Percentiles rank a stretch among this genome's conserved stretches.
Evolutionary conservation across 2,113 vertebrate genomes (phyloP).

Genomic region (Oncorhynchus tshawytscha): DNA sequence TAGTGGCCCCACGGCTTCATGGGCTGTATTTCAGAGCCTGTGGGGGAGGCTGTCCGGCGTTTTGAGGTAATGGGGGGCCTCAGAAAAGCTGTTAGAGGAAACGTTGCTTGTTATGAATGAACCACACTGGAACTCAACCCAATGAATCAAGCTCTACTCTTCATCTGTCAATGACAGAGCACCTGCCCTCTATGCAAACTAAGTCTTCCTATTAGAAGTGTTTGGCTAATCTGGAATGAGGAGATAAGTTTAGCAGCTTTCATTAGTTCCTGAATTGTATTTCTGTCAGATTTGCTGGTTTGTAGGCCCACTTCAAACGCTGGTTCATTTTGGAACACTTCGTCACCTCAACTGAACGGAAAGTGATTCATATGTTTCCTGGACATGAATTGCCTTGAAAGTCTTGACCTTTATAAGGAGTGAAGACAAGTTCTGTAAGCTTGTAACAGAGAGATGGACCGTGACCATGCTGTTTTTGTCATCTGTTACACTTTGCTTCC

Average conservation of each 20-base stretch:
- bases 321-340: too few species aligned
- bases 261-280: not conserved
- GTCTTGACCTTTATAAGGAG: too few species aligned
- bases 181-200: not conserved
- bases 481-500: conserved; percentile 23
- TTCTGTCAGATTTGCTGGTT: conserved; percentile 1
- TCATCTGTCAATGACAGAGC: not conserved
- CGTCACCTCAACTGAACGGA: too few species aligned
- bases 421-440: too few species aligned
- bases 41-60: conserved; percentile 49
- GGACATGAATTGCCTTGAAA: not conserved
- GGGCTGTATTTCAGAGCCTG: conserved; percentile 57
- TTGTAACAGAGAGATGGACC: too few species aligned
- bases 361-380: too few species aligned
- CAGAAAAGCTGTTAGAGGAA: conserved; percentile 26
- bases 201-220: not conserved
- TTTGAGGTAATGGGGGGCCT: conserved; percentile 42
- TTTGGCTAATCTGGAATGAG: not conserved
- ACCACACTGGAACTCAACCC: not conserved
- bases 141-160: not conserved
- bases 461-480: conserved; percentile 3
- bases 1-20: conserved; percentile 61
- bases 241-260: not conserved
- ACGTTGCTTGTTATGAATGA: not conserved
- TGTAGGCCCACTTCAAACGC: too few species aligned